These are phyloP conservation scores for Cotesia chilonis DNA, from an alignment of 1,140 invertebrate genomes.

Conservation along the genomic window DNA sequence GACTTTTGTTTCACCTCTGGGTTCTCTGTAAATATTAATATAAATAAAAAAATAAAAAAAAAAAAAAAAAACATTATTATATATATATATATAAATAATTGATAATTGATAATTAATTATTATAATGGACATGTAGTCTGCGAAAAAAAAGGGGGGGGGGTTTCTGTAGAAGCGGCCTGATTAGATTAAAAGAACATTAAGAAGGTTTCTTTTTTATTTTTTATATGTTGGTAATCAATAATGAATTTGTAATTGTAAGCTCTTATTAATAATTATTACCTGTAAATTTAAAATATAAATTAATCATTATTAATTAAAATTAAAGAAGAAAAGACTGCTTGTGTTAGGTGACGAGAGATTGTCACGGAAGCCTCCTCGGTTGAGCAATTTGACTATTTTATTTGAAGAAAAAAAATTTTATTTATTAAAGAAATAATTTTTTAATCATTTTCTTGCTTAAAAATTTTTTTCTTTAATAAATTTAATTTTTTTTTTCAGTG, in stretches of 20 bases:
- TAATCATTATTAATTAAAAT: too few relatives aligned
- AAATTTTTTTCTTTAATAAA: too few relatives aligned
- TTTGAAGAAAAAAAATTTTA: too few relatives aligned
- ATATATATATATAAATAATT: constrained; percentile 46
- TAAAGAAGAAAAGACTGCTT: too few relatives aligned
- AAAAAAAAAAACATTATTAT: constrained; percentile 34
- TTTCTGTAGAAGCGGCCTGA: constrained; percentile 3
- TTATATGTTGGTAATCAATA: background rate
- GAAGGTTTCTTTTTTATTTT: too few relatives aligned
- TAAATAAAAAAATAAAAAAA: constrained; percentile 23
- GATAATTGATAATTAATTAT: constrained; percentile 40
- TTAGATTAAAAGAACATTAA: background rate
- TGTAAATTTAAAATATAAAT: too few relatives aligned
- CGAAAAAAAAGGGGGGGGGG: constrained; percentile 29
- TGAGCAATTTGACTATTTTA: too few relatives aligned
- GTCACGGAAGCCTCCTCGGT: too few relatives aligned
- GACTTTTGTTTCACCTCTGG: background rate
- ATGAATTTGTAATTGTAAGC: background rate
- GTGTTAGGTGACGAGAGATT: too few relatives aligned
- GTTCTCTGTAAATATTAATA: constrained; percentile 3
- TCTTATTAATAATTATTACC: background rate
- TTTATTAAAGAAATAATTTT: too few relatives aligned
- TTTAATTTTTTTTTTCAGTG: too few relatives aligned
- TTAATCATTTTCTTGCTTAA: too few relatives aligned
- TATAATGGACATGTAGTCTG: constrained; percentile 20